phyloP scores from a whole-genome alignment of 2,888 invertebrate species.

The Gastrophysa polygoni region DNA sequence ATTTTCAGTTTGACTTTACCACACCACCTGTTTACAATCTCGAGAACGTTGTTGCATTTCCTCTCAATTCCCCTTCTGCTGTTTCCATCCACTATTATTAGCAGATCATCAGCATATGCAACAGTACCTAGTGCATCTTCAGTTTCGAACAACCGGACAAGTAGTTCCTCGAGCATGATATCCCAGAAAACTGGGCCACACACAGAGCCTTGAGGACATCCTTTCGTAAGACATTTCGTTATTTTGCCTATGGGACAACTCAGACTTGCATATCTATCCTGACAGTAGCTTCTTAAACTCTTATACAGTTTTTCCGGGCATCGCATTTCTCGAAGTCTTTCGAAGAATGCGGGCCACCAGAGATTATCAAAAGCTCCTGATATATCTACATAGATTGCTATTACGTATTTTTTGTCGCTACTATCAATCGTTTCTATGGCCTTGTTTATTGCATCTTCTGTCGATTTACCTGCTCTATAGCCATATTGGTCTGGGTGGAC shows the following conservation, averaged over 20 bases:
- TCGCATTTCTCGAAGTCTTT: not conserved
- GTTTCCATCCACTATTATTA: not conserved
- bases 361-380: conserved; percentile 19
- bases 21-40: not conserved
- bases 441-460: conserved; percentile 7
- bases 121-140: not conserved
- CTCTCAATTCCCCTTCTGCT: not conserved
- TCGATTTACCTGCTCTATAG: conserved; percentile 13
- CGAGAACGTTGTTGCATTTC: not conserved
- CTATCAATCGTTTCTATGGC: not conserved
- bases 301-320: not conserved
- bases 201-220: not conserved
- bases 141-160: not conserved
- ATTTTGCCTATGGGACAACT: conserved; percentile 1
- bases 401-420: not conserved
- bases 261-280: conserved; percentile 3
- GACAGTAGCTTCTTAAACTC: conserved; percentile 2
- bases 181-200: not conserved
- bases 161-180: conserved; percentile 1
- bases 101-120: conserved; percentile 10
- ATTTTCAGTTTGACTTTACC: conserved; percentile 1
- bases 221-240: not conserved
- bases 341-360: conserved; percentile 9
- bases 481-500: conserved; percentile 7
- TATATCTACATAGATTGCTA: conserved; percentile 9